phyloP scores from a whole-genome alignment of 1,140 invertebrate species.

The Chionoecetes opilio region DNA sequence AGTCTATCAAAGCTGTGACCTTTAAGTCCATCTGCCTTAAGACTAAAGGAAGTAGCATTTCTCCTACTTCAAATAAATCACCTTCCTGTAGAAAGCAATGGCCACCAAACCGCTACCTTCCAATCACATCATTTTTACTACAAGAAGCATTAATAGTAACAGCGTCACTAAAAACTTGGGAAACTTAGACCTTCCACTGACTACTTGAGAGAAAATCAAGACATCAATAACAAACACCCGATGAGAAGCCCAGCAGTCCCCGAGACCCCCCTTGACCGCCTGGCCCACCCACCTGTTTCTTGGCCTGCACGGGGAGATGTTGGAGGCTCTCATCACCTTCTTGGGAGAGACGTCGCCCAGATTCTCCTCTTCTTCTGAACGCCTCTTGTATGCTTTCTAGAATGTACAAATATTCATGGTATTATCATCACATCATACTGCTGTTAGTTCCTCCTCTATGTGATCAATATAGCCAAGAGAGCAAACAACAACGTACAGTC shows the following conservation, averaged over 20 bases:
- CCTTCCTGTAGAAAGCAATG: too few relatives aligned
- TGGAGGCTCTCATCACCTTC: constrained; percentile 78
- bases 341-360: constrained; percentile 75
- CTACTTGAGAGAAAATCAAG: too few relatives aligned
- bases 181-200: too few relatives aligned
- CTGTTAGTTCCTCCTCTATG: background rate
- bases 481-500: background rate
- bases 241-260: background rate
- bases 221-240: too few relatives aligned
- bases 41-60: too few relatives aligned
- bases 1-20: too few relatives aligned
- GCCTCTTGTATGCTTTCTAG: constrained; percentile 78
- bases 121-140: too few relatives aligned
- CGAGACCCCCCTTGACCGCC: background rate
- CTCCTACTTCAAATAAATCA: too few relatives aligned
- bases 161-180: too few relatives aligned
- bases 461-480: background rate
- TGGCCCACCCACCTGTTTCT: constrained; percentile 74
- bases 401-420: constrained; percentile 80
- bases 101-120: too few relatives aligned
- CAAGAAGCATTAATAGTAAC: too few relatives aligned
- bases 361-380: constrained; percentile 80
- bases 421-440: constrained; percentile 52
- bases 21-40: too few relatives aligned
- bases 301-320: constrained; percentile 79